phyloP scores from a whole-genome alignment of 2,113 vertebrate species.

The Sciurus niger region DNA sequence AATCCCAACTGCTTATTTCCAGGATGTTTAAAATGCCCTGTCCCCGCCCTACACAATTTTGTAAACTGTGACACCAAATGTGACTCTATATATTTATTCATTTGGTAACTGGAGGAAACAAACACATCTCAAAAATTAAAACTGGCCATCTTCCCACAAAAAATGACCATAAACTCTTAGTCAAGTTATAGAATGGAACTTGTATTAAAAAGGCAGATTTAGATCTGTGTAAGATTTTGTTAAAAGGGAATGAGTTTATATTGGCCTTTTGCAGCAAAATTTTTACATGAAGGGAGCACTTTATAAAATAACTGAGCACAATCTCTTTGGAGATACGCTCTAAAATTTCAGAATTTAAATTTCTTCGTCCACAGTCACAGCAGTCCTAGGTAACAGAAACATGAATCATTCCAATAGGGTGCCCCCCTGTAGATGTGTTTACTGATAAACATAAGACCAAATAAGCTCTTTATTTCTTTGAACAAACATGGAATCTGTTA shows the following conservation, averaged over 20 bases:
- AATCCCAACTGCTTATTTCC: neutral
- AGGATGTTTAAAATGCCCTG: neutral
- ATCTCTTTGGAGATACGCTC: constrained; percentile 75
- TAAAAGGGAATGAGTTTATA: constrained; percentile 45
- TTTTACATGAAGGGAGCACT: constrained; percentile 70
- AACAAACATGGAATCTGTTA: constrained; percentile 60
- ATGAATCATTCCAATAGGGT: constrained; percentile 76
- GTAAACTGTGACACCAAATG: neutral
- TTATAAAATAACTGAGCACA: constrained; percentile 63
- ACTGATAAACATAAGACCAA: constrained; percentile 73
- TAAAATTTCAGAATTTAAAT: constrained; percentile 68
- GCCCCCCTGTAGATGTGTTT: constrained; percentile 66
- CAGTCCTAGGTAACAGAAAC: constrained; percentile 58
- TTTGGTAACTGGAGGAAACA: neutral
- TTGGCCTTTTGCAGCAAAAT: constrained; percentile 35
- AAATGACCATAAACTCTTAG: neutral
- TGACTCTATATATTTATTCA: neutral
- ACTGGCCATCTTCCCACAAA: neutral
- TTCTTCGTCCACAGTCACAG: constrained; percentile 69
- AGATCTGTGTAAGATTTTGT: neutral
- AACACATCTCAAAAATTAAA: neutral
- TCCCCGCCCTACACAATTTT: neutral
- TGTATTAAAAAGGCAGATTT: constrained; percentile 5
- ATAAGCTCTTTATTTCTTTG: constrained; percentile 78
- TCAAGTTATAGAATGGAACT: neutral